A percentile compares a stretch with the other conserved stretches of the same genome.
Conservation (phyloP, 2,888 invertebrate species). For the Melieria omissa region DNA sequence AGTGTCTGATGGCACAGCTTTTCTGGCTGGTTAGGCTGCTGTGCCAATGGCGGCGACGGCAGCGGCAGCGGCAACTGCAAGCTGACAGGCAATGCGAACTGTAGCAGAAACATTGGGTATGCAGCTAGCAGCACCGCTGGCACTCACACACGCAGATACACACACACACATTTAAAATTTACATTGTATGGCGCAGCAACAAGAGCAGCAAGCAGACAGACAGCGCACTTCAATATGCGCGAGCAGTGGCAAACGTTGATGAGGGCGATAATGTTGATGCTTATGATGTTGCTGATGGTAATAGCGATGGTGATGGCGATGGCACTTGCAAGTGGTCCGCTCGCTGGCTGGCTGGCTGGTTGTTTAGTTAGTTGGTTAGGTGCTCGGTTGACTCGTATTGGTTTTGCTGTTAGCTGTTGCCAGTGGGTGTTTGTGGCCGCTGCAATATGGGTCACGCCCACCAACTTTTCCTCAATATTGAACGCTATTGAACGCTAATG, state of each 20-base stretch:
- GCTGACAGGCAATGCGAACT: no score
- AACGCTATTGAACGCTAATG: no score
- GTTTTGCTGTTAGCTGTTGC: background rate
- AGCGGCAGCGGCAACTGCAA: no score
- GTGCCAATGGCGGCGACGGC: no score
- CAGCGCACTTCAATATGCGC: background rate
- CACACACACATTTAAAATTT: no score
- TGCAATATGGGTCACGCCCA: background rate
- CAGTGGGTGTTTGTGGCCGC: background rate
- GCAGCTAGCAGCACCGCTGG: no score
- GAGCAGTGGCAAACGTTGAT: background rate
- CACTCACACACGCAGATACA: no score
- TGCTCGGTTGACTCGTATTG: background rate
- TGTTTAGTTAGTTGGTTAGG: background rate
- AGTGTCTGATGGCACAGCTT: no score
- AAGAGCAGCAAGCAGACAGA: background rate
- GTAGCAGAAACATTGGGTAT: no score
- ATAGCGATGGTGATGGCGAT: background rate
- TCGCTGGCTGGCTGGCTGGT: background rate
- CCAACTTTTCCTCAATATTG: no score
- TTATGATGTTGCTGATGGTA: background rate
- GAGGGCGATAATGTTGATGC: background rate
- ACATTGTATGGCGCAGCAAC: no score
- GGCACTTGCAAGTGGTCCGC: background rate
- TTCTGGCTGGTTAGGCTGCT: no score